Evolutionary conservation across 2,888 invertebrate species (phyloP).

Genomic region (Pinctada fucata): DNA sequence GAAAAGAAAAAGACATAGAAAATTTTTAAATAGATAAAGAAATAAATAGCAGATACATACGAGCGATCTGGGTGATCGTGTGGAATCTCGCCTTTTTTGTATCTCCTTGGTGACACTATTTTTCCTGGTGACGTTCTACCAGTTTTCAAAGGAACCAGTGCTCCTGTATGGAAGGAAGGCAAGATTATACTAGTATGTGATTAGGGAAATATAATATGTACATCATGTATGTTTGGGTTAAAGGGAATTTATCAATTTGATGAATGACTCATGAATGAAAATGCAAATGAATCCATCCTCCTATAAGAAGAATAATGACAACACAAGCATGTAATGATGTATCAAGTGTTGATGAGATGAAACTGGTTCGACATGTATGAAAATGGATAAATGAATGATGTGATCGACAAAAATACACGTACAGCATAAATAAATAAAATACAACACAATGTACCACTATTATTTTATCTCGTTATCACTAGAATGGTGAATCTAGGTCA

Average conservation of each 20-base stretch:
- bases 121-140: slow-evolving; percentile 40
- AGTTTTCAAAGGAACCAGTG: slow-evolving; percentile 35
- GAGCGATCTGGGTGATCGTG: slow-evolving; percentile 59
- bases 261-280: background rate
- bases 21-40: too few species aligned
- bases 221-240: background rate
- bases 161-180: slow-evolving; percentile 31
- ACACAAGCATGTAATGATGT: too few species aligned
- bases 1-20: too few species aligned
- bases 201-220: background rate
- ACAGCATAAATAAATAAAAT: too few species aligned
- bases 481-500: too few species aligned
- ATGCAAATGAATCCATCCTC: background rate
- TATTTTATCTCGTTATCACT: too few species aligned
- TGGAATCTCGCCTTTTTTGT: slow-evolving; percentile 53
- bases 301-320: background rate
- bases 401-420: too few species aligned
- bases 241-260: background rate
- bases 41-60: slow-evolving; percentile 44
- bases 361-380: too few species aligned
- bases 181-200: background rate
- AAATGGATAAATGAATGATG: too few species aligned
- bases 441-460: too few species aligned
- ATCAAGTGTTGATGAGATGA: too few species aligned
- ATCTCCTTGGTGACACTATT: slow-evolving; percentile 38